Evolutionary conservation across 2,113 vertebrate species (phyloP).

Genomic region (Odontophorus gujanensis): DNA sequence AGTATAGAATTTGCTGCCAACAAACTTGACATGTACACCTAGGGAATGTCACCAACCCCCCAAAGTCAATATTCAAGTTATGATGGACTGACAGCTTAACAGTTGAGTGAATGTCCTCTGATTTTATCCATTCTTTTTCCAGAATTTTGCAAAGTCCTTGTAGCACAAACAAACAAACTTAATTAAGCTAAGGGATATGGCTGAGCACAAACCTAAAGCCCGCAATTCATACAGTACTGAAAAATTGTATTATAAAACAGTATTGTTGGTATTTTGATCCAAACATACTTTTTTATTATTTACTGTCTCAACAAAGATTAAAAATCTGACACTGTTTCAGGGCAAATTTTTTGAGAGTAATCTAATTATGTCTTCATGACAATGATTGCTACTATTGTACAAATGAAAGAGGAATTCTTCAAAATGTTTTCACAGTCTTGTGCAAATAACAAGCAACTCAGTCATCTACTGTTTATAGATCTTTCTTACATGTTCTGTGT

Average conservation of each 20-base stretch:
- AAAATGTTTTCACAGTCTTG: not conserved
- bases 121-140: slow-evolving; percentile 64
- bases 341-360: not conserved
- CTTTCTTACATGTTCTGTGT: not conserved
- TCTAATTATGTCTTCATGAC: not conserved
- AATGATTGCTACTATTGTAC: not conserved
- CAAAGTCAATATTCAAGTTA: slow-evolving; percentile 78
- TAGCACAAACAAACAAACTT: slow-evolving; percentile 60
- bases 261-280: not conserved
- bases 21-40: slow-evolving; percentile 69
- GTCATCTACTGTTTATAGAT: not conserved
- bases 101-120: slow-evolving; percentile 62
- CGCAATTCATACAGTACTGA: slow-evolving; percentile 11
- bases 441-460: not conserved
- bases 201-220: slow-evolving; percentile 35
- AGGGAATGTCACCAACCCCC: slow-evolving; percentile 66
- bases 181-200: slow-evolving; percentile 62
- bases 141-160: slow-evolving; percentile 45
- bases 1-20: slow-evolving; percentile 72
- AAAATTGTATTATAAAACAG: not conserved
- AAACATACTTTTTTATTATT: not conserved
- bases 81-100: slow-evolving; percentile 72
- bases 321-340: not conserved
- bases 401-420: not conserved
- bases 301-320: not conserved